Evolutionary conservation across 2,113 vertebrate genomes (phyloP).

Genomic region (Puffinus mauretanicus): DNA sequence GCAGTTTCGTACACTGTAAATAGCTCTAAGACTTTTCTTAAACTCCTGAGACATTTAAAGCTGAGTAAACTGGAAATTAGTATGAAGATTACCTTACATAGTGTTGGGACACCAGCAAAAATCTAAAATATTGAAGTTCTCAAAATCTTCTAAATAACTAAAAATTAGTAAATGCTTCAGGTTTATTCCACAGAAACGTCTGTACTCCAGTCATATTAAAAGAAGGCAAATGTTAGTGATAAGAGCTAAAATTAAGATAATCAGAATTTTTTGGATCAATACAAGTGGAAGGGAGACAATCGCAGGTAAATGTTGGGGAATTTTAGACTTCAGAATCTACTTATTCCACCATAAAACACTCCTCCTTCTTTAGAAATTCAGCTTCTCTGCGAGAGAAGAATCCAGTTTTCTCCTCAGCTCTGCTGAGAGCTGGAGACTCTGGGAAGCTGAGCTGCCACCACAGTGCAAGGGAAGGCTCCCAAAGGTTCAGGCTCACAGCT

Average conservation of each 20-base stretch:
- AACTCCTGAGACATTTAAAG: background rate
- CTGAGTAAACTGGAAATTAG: background rate
- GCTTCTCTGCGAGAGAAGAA: background rate
- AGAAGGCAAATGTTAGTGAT: background rate
- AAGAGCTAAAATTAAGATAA: background rate
- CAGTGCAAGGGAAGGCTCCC: background rate
- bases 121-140: background rate
- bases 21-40: background rate
- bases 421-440: background rate
- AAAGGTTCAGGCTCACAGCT: background rate
- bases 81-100: background rate
- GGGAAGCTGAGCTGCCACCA: accelerated
- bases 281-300: background rate
- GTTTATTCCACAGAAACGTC: background rate
- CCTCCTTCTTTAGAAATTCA: background rate
- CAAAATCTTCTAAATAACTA: background rate
- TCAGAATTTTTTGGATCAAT: background rate
- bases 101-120: background rate
- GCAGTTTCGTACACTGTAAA: background rate
- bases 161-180: background rate
- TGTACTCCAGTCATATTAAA: background rate
- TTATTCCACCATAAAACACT: background rate
- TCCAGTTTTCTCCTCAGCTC: background rate
- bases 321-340: background rate
- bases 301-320: background rate